phyloP scores from a whole-genome alignment of 2,113 vertebrate genomes.

The Antechinus flavipes region DNA sequence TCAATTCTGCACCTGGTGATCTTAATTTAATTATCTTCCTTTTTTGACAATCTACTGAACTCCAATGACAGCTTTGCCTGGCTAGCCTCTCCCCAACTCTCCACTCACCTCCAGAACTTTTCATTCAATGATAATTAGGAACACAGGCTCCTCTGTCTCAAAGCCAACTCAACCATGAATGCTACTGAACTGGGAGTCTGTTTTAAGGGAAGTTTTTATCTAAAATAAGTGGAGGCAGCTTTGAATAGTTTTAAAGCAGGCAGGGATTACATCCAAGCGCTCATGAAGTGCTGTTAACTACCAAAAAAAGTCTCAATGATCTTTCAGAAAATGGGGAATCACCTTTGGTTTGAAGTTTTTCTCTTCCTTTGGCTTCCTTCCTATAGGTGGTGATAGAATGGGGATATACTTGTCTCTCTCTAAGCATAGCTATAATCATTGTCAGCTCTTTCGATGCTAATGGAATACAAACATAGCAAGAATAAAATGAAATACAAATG shows the following conservation, averaged over 20 bases:
- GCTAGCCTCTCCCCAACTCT: conserved; percentile 66
- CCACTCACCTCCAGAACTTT: conserved; percentile 66
- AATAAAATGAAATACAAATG: neutral
- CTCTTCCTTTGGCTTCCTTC: conserved; percentile 50
- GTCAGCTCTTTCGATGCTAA: neutral
- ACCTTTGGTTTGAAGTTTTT: conserved; percentile 38
- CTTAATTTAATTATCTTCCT: conserved; percentile 79
- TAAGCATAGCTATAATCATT: neutral
- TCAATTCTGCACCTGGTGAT: conserved; percentile 77
- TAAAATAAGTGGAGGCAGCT: conserved; percentile 64
- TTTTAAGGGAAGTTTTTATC: conserved; percentile 56
- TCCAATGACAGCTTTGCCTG: conserved; percentile 72
- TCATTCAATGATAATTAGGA: conserved; percentile 77
- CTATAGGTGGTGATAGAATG: conserved; percentile 4
- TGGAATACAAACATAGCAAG: neutral
- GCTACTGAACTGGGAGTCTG: conserved; percentile 32
- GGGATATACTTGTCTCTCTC: conserved; percentile 43
- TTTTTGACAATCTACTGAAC: conserved; percentile 66
- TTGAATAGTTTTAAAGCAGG: conserved; percentile 24
- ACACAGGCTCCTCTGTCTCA: conserved; percentile 73
- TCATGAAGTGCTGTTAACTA: conserved; percentile 28
- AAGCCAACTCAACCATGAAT: conserved; percentile 67
- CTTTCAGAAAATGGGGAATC: conserved; percentile 60
- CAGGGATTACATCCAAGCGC: conserved; percentile 36
- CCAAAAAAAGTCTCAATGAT: conserved; percentile 16